These are phyloP conservation scores for Gryllus longicercus DNA, from an alignment of 2,888 invertebrate species.

Conservation along the genomic window DNA sequence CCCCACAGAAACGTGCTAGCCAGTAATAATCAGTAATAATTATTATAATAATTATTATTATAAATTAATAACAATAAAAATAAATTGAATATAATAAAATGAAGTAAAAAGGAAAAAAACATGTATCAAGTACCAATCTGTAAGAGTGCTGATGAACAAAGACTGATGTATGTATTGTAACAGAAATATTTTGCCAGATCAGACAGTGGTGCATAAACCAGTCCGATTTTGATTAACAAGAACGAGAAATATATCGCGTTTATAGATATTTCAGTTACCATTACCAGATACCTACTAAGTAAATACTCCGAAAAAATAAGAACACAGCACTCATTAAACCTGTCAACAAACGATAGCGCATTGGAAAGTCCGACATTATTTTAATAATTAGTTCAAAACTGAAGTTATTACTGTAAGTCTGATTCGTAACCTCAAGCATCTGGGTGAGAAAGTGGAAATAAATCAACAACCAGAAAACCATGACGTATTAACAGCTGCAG, in stretches of 20 bases:
- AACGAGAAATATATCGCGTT: not conserved
- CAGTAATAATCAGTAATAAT: no score
- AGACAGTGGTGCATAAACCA: not conserved
- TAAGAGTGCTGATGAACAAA: not conserved
- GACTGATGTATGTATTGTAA: not conserved
- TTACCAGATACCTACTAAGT: not conserved
- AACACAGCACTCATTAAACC: not conserved
- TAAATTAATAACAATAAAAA: no score
- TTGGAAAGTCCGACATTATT: not conserved
- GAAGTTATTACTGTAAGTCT: not conserved
- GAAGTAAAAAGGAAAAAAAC: not conserved
- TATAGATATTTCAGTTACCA: not conserved
- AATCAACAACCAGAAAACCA: not conserved
- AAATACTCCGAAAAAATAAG: not conserved
- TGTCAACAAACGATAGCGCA: not conserved
- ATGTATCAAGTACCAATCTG: not conserved
- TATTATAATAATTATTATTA: no score
- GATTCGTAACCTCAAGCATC: not conserved
- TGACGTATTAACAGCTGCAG: no score
- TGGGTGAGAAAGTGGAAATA: not conserved
- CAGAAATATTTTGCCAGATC: not conserved
- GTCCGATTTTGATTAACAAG: not conserved
- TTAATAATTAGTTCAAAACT: not conserved
- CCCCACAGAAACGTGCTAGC: no score
- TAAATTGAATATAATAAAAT: no score